Evolutionary conservation across 2,888 invertebrate genomes (phyloP), one percentile per base, ranked within the genome.

Genomic region (Epinotia brunnichana): DNA sequence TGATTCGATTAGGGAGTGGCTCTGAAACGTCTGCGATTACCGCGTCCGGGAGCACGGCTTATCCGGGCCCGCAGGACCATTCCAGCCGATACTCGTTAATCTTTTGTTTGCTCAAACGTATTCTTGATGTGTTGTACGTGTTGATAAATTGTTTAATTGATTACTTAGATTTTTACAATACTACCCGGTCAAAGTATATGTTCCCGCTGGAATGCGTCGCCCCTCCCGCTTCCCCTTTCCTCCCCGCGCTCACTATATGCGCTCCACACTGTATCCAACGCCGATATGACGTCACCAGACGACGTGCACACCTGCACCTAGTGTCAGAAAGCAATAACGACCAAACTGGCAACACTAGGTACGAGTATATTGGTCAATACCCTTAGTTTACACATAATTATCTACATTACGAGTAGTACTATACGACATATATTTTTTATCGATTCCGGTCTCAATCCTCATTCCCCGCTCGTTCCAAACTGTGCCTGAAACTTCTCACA

Each of bases 1-100:
- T 66, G 54, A 66, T 56, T 66, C 54, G 64, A 66, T 66, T 56
- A 66, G 54, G 64, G 64, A 54, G 64, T 66, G 64, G 64, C 19
- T 35, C 64, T 13, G 61, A 15, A 44, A 66, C 41, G 64, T 66
- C 54, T 54, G 64, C 64, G 64, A 66, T 66, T 56, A 66, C 41
- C 35, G 59, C 17, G 39, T 11, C 21, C 48, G 57, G 57, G n/a
- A 57, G 24, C 29, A 57, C 9, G 57, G 29, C 57, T 57, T 57
- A 53, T 64, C 63, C 63, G 63, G 63, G 63, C 7, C 35, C 53
- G 53, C 17, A 51, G 63, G 51, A 63, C 63, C 51, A 24, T 17
- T 24, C 44, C n/a, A 29, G 35, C n/a, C n/a, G 24, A 56, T 62
- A 5, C 48, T 63, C 51, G 53, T 53, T 35, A 39, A 53, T 64